Evolutionary conservation across 2,888 invertebrate genomes (phyloP).

Genomic region (Muscina levida): DNA sequence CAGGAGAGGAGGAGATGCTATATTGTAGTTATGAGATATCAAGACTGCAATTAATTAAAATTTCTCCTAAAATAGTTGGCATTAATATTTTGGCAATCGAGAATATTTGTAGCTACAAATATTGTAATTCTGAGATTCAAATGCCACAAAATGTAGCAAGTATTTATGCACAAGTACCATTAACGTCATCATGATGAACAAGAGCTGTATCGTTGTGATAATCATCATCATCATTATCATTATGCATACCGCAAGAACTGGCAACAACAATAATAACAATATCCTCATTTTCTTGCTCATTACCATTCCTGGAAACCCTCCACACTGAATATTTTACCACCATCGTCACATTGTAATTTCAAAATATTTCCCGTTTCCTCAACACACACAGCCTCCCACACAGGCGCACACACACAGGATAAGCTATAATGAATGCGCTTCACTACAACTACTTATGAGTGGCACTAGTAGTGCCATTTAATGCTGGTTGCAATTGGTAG

Average conservation of each 20-base stretch:
- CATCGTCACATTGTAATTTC: not conserved
- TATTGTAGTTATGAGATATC: slow-evolving; percentile 9
- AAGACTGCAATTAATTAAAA: slow-evolving; percentile 24
- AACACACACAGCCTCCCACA: too few relatives aligned
- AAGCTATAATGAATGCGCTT: not conserved
- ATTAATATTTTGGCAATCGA: not conserved
- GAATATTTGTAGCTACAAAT: not conserved
- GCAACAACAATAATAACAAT: slow-evolving; percentile 11
- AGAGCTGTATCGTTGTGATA: not conserved
- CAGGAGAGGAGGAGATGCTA: not conserved
- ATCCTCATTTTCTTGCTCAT: not conserved
- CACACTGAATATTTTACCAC: too few relatives aligned
- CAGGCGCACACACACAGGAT: too few relatives aligned
- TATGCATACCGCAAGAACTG: not conserved
- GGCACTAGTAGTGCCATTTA: not conserved
- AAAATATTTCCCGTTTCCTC: not conserved
- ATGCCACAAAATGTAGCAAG: slow-evolving; percentile 24
- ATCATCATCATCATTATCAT: slow-evolving; percentile 3
- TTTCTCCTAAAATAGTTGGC: slow-evolving; percentile 15
- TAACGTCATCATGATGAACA: not conserved
- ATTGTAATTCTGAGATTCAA: not conserved
- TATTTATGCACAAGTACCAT: not conserved
- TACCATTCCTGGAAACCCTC: not conserved
- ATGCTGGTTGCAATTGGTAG: slow-evolving; percentile 13
- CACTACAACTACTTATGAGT: not conserved